Base-by-base conservation (phyloP, 37 sponge, comb jelly and placozoan species). In the Dysidea cf. avara region DNA sequence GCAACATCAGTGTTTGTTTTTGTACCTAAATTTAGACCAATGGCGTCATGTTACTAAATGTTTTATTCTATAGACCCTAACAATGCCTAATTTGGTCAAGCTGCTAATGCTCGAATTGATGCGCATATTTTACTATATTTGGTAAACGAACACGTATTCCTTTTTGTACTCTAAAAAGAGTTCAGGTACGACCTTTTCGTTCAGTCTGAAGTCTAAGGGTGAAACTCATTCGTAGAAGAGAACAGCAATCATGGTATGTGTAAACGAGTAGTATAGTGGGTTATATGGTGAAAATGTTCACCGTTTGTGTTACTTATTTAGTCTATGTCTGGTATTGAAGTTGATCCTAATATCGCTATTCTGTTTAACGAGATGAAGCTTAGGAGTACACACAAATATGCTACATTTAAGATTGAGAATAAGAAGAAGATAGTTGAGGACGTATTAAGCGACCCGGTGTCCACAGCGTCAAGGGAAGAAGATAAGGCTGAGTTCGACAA, bases 251-350 rank as follows among this genome's bases (percentile, higher is more conserved):
- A 4, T 11, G 31, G 59, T 57, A 30, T 57, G 59, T 26, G 31
- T 57, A 32, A 30, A 57, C 28, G 28, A 32, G 64, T 26, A 63
- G 29, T 24, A 63, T 38, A 31, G 64, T 38, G 38, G 11, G 25
- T 56, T 14, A 56, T 56, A 56, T 9, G 11, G 31, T 26, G 1
- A 1, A 1, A 26, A 55, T 26, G 31, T 57, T 11, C 25, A 20
- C 13, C 7, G 31, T 13, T 16, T 30, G 52, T 50, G 52, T 31
- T 6, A 40, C 49, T 43, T 49, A 18, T 47, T 3, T 39, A 78
- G 81, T 37, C 88, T 60, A 88, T 83, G 89, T 88, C 89, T 58
- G 89, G 89, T 0, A 73, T 88, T 48, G 89, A 78, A 22, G 56
- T 83, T 52, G 89, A 73, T 64, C 18, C 53, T 20, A 74, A 55